Evolutionary conservation across 2,113 vertebrate genomes (phyloP), one percentile per base, ranked within the genome.

Genomic region (Melanerpes aurifrons): DNA sequence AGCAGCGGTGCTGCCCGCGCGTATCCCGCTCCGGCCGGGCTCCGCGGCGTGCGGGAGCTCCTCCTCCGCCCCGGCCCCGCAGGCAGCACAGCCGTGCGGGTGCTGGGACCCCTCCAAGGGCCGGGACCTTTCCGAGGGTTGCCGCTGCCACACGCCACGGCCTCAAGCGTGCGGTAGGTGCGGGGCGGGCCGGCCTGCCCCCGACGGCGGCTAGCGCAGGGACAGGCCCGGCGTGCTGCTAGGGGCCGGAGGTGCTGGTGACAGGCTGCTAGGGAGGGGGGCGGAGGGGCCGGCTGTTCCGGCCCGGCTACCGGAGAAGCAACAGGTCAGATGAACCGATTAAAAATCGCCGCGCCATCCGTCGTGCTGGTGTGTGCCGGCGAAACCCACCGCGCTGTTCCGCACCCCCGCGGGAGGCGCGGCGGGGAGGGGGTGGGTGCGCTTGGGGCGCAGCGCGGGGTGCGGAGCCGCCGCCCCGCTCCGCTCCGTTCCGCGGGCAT

Each of bases 401-500:
- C 68, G 68, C 81, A 11, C 37, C 18, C 15, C 70, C 15, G 59
- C 29, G 53, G 35, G 32, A 43, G 43, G 59, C 15, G 54, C 69
- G 25, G 50, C 29, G 9, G 31, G 59, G 40, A 20, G n/a, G 31
- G 20, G 32, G 22, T 31, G 81, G 67, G 69, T 53, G 28, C 68
- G 63, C 63, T 26, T 45, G 26, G 43, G 19, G 43, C 43, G 43
- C 43, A 81, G 70, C 89, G 82, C 82, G 64, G 81, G 89, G 82
- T 50, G 83, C 84, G 94, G 92, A 86, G 94, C 92, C 87, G 2
- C 69, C 74, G 74, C 94, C 58, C 93, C 75, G 35, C 77, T 37
- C 79, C 58, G 71, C 70, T 43, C 84, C 62, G 7, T 86, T 87
- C 70, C 90, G 90, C 91, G 90, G 87, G 92, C 94, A 92, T 91